Conservation (phyloP, 2,888 invertebrate genomes). For the Trissoscelio sp. region DNA sequence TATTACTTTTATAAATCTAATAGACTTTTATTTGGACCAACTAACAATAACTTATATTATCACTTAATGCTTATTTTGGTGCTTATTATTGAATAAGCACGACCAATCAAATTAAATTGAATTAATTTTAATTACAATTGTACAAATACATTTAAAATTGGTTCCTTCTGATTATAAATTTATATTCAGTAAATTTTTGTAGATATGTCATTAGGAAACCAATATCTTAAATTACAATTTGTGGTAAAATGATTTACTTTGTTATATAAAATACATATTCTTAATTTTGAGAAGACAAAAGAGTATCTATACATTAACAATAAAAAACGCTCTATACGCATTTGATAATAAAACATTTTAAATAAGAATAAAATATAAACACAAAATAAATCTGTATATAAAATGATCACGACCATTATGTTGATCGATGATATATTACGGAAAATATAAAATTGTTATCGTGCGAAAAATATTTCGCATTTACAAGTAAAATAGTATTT, state of each 20-base stretch:
- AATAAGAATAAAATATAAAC: neutral
- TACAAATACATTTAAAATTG: neutral
- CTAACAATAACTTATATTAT: slow-evolving; percentile 31
- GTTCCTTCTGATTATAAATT: neutral
- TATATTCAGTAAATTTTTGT: slow-evolving; percentile 3
- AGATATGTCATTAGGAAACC: slow-evolving; percentile 31
- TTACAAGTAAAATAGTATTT: slow-evolving; percentile 6
- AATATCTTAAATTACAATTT: slow-evolving; percentile 12
- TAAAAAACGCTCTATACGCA: neutral
- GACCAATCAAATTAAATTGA: neutral
- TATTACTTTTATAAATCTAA: slow-evolving; percentile 24
- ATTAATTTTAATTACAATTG: slow-evolving; percentile 11
- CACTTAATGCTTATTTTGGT: slow-evolving; percentile 28
- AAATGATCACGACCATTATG: neutral
- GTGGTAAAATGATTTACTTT: slow-evolving; percentile 17
- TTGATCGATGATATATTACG: neutral
- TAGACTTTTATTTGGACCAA: slow-evolving; percentile 31
- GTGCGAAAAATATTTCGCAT: neutral
- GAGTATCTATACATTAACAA: neutral
- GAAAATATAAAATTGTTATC: neutral
- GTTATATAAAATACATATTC: slow-evolving; percentile 15
- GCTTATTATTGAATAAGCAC: slow-evolving; percentile 18
- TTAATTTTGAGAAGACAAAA: slow-evolving; percentile 5
- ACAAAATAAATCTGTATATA: neutral
- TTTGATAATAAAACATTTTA: neutral